Evolutionary conservation across 2,113 vertebrate genomes (phyloP).

Genomic region (Piprites chloris): DNA sequence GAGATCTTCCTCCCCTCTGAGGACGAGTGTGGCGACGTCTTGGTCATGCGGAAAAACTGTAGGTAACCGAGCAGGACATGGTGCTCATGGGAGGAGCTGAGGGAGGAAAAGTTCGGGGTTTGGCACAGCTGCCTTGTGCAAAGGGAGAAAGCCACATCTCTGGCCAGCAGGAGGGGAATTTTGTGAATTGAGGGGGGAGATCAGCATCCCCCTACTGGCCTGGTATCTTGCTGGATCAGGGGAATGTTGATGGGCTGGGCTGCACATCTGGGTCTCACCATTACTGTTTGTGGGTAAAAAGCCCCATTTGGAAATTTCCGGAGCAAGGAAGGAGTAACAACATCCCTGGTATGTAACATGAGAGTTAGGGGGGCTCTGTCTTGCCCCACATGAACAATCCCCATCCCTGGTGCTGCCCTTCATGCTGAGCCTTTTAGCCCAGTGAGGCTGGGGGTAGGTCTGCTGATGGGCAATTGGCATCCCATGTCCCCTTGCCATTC

Average conservation of each 20-base stretch:
- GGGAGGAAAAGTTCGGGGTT: not conserved
- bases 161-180: rapidly evolving
- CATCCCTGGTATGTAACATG: not conserved
- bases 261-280: not conserved
- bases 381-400: rapidly evolving
- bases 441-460: not conserved
- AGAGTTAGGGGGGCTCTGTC: not conserved
- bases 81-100: not conserved
- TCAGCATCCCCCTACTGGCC: rapidly evolving
- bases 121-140: not conserved
- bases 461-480: not conserved
- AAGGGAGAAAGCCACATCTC: rapidly evolving
- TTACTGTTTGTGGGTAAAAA: not conserved
- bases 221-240: not conserved
- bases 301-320: not conserved
- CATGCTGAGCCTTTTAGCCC: not conserved
- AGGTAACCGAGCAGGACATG: conserved; percentile 64
- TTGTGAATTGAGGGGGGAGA: rapidly evolving
- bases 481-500: not conserved
- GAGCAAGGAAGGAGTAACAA: not conserved
- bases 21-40: conserved; percentile 95
- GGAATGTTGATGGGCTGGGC: not conserved
- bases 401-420: not conserved
- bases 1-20: conserved; percentile 98
- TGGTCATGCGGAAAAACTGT: conserved; percentile 99